Base-by-base conservation (phyloP, 2,888 invertebrate species). In the Pristionchus japonicus region DNA sequence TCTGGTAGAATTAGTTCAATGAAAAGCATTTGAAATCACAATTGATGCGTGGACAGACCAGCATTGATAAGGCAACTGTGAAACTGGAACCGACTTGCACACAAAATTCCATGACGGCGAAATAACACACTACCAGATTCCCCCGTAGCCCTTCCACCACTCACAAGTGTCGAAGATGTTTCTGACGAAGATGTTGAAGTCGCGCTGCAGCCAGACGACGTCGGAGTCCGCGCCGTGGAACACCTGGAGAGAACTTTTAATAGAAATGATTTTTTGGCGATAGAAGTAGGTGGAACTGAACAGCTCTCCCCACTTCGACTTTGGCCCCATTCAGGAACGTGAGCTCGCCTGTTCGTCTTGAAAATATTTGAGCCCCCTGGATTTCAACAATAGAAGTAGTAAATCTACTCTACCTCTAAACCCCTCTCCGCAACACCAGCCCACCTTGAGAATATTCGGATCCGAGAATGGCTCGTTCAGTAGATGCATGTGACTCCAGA, bases 171-270 rank as follows among this genome's bases (percentile, higher is more conserved):
- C 99, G 95, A 99, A 98, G 96, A 99, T 96, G 91, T 98, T 98
- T 0, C 99, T 98, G 3, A 99, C 95, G 94, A 99, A 99, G 1
- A 99, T 94, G 0, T 98, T 97, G 88, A 99, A 96, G 96, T 99
- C 99, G 27, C 98, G 96, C 95, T 99, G 99, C 49, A 99, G 95
- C 99, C 99, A 99, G 52, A 96, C 95, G 31, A 99, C 96, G 94
- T 99, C 99, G 89, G 95, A 95, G 89, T 97, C 96, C 0, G 97
- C 97, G 17, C 99, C 99, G 94, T 99, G 99, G 91, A 99, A 96
- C 9, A 98, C 96, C 97, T 97, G 93, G 9, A 93, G 49, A 47
- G 0, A 15, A 67, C 11, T 67, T 15, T 67, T 27, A 67, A 23
- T 23, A 27, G 31, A n/a, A n/a, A 0, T 67, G 17, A 27, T 15